Base-by-base conservation (phyloP, 2,113 vertebrate species). In the Promerops cafer region DNA sequence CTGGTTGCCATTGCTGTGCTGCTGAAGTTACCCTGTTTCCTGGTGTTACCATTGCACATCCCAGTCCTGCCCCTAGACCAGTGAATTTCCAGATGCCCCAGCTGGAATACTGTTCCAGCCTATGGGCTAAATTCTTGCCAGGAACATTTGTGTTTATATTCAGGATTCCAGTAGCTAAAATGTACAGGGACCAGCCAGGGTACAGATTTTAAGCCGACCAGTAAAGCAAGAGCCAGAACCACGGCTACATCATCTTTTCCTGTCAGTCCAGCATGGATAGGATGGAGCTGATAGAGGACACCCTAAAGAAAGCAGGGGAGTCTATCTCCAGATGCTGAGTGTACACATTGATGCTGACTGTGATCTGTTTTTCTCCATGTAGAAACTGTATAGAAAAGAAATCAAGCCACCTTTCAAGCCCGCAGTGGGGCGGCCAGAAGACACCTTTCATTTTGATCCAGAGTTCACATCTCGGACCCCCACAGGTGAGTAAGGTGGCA, bases 391-490 rank as follows among this genome's bases (percentile, higher is more conserved):
- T 97, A 98, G 98, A 83, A 99, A 98, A 95, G 99, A 99, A 96
- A 95, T 99, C 97, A 99, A 98, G 89, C 99, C 99, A 0, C 99
- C 99, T 5, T 99, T 99, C 97, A 99, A 99, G 96, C 99, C 99
- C 0, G 99, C 99, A 0, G 99, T 99, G 70, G 99, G 99, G 72
- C 97, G 99, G 91, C 99, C 99, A 23, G 99, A 99, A 87, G 99
- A 99, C 95, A 99, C 99, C 37, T 99, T 99, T 96, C 99, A 99
- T 97, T 99, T 99, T 84, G 99, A 99, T 87, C 99, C 99, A 1
- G 99, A 99, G 91, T 99, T 99, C 97, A 99, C 99, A 3, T 98
- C 99, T 28, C 98, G 99, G 90, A 99, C 99, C 13, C 99, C 99
- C 60, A 99, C 99, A 96, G 99, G 99, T 99, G 68, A 91, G 82